Evolutionary conservation across 2,888 invertebrate genomes (phyloP).

Genomic region (Drosophila demipolita): DNA sequence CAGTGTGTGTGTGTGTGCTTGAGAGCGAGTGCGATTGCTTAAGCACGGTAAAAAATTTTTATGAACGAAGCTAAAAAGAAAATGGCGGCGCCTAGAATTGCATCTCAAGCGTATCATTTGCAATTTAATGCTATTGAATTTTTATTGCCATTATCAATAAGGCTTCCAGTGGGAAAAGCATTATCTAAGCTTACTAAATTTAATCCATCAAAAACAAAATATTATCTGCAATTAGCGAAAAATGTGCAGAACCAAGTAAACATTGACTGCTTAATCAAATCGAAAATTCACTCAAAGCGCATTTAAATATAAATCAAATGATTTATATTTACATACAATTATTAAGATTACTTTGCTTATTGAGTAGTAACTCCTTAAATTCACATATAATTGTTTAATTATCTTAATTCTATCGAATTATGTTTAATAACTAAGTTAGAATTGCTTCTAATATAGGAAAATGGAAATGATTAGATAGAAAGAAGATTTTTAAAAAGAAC

Average conservation of each 20-base stretch:
- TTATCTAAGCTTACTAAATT: not conserved
- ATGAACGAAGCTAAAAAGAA: slow-evolving; percentile 68
- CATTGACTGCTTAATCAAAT: too few species aligned
- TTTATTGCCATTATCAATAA: slow-evolving; percentile 10
- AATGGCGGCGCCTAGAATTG: slow-evolving; percentile 61
- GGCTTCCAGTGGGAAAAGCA: not conserved
- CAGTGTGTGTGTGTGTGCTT: slow-evolving; percentile 20
- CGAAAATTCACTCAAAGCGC: not conserved
- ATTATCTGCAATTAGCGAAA: not conserved
- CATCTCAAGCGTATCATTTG: slow-evolving; percentile 36
- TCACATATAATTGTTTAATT: not conserved
- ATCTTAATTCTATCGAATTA: not conserved
- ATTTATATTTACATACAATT: not conserved
- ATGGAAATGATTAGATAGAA: not conserved
- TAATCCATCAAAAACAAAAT: slow-evolving; percentile 3
- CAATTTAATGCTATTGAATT: slow-evolving; percentile 19
- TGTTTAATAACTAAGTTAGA: too few species aligned
- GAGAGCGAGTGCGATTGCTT: slow-evolving; percentile 37
- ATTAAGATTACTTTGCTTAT: not conserved
- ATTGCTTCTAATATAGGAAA: too few species aligned
- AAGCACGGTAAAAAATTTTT: slow-evolving; percentile 76
- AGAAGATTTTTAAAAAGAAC: not conserved
- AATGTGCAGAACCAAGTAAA: not conserved
- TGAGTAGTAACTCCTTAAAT: not conserved
- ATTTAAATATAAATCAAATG: not conserved